These are phyloP conservation scores for Psilopogon haemacephalus DNA, from an alignment of 2,113 vertebrate species.

Conservation along the genomic window DNA sequence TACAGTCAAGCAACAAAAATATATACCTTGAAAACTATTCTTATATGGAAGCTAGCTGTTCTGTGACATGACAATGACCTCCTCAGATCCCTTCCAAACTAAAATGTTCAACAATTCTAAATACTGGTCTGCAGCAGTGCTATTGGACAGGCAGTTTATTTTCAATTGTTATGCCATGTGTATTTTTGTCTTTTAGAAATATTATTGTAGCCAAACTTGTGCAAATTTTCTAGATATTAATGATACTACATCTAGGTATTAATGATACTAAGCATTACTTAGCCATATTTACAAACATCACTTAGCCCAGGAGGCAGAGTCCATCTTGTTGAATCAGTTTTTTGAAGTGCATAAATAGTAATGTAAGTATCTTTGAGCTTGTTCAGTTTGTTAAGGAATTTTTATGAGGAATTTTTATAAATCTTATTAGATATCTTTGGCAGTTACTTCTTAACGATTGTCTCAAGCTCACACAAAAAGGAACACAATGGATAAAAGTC, in stretches of 20 bases:
- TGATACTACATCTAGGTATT: too few relatives aligned
- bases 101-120: background rate
- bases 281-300: background rate
- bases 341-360: background rate
- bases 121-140: background rate
- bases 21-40: background rate
- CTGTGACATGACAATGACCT: background rate
- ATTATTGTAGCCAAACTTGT: background rate
- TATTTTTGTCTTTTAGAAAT: background rate
- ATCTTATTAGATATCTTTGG: background rate
- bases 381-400: background rate
- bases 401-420: background rate
- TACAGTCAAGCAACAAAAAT: background rate
- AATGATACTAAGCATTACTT: background rate
- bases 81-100: background rate
- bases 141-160: background rate
- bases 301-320: background rate
- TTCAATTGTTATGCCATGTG: background rate
- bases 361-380: background rate
- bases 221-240: background rate
- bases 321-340: background rate
- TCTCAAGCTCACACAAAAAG: background rate
- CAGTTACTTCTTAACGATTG: background rate
- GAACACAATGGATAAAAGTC: background rate
- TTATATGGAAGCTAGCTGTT: background rate